Conservation (phyloP, 2,113 vertebrate genomes). For the Pseudopipra pipra region DNA sequence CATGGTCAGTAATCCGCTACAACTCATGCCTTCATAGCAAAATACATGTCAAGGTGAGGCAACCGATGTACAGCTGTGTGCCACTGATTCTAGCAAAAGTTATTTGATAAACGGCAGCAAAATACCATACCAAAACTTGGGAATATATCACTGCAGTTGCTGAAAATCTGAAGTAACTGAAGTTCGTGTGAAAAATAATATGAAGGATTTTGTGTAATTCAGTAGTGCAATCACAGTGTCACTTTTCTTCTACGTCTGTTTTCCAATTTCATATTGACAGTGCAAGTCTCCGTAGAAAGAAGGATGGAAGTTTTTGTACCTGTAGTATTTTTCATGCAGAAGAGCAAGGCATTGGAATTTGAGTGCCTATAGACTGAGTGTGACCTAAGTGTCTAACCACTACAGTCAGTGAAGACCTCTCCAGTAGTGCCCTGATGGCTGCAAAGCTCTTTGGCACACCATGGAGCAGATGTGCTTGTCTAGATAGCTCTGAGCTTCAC, state of each 20-base stretch:
- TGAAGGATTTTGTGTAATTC: background rate
- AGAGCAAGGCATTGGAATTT: background rate
- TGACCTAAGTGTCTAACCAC: background rate
- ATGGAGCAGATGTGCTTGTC: accelerated
- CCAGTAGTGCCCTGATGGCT: background rate
- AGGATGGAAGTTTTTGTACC: background rate
- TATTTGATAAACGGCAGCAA: background rate
- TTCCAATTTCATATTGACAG: background rate
- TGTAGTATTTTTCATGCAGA: background rate
- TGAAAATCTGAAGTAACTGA: background rate
- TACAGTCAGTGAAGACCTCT: background rate
- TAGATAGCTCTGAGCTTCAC: background rate
- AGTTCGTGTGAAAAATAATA: background rate
- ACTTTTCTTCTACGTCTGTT: background rate
- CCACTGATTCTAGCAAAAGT: background rate
- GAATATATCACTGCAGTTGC: background rate
- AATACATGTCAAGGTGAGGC: background rate
- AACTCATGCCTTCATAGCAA: background rate
- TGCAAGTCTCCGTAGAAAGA: background rate
- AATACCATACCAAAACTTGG: background rate
- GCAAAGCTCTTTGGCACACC: background rate
- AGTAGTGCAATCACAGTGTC: background rate
- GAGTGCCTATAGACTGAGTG: background rate
- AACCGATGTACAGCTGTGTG: background rate
- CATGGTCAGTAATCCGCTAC: background rate